Conservation (phyloP, 2,888 invertebrate species). For the Lasius platythorax region DNA sequence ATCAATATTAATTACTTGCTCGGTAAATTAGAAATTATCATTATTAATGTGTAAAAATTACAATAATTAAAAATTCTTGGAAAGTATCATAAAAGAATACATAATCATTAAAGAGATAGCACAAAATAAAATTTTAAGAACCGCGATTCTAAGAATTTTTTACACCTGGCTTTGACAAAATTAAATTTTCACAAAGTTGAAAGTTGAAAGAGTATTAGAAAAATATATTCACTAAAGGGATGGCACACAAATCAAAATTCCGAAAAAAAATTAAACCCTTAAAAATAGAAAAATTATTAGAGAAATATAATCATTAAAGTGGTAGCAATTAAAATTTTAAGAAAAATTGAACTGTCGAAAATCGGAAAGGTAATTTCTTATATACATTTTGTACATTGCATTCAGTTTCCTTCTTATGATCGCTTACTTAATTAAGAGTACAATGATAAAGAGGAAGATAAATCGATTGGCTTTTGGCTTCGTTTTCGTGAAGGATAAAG, state of each 20-base stretch:
- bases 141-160: neutral
- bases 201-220: neutral
- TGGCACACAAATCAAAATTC: neutral
- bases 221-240: neutral
- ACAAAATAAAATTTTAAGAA: neutral
- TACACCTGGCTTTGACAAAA: neutral
- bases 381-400: neutral
- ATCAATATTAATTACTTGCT: neutral
- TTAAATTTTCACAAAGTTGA: neutral
- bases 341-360: neutral
- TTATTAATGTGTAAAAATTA: neutral
- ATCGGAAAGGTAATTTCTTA: neutral
- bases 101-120: neutral
- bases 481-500: neutral
- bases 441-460: slow-evolving; percentile 2
- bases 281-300: neutral
- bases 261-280: neutral
- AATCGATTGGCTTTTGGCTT: slow-evolving; percentile 32
- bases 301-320: neutral
- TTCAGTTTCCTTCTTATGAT: neutral
- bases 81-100: neutral
- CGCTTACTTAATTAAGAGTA: neutral
- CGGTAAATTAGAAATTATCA: neutral
- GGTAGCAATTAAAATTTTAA: neutral
- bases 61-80: neutral